Percentiles rank a stretch among this genome's conserved stretches.
Evolutionary conservation across 1,140 invertebrate species (phyloP).

Genomic region (Mamestra configurata): DNA sequence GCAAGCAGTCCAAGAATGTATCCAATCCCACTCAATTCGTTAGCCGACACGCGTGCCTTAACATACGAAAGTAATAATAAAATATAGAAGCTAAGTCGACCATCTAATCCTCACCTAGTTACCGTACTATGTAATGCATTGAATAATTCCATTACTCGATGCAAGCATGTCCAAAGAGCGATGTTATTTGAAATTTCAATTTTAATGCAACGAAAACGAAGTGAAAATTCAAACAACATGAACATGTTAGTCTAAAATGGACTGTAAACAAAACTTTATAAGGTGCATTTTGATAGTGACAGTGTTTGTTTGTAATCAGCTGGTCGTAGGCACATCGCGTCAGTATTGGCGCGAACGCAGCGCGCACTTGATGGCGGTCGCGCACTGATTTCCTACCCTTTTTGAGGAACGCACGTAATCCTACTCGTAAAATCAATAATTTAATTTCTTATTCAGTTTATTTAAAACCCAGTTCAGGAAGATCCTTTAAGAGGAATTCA

Average conservation of each 20-base stretch:
- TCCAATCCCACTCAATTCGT: neutral
- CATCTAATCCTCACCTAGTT: neutral
- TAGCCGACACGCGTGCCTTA: conserved; percentile 1
- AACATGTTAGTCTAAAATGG: conserved; percentile 2
- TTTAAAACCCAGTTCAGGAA: neutral
- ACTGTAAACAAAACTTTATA: conserved; percentile 21
- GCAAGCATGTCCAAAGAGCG: conserved; percentile 15
- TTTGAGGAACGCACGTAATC: conserved; percentile 51
- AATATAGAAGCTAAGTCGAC: neutral
- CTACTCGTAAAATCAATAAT: conserved; percentile 25
- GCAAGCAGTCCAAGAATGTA: neutral
- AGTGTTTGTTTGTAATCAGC: conserved; percentile 59
- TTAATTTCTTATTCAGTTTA: neutral
- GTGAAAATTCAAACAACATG: conserved; percentile 20
- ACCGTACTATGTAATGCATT: neutral
- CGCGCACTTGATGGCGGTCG: conserved; percentile 64
- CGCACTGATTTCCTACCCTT: conserved; percentile 62
- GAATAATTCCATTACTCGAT: conserved; percentile 11
- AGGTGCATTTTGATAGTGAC: conserved; percentile 43
- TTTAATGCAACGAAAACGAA: conserved; percentile 39
- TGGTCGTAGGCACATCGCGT: conserved; percentile 66
- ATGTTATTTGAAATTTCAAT: conserved; percentile 35
- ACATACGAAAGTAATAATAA: conserved; percentile 24
- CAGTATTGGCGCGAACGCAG: conserved; percentile 74
- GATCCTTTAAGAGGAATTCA: neutral